Evolutionary conservation across 2,888 invertebrate species (phyloP).

Genomic region (Xanthia togata): DNA sequence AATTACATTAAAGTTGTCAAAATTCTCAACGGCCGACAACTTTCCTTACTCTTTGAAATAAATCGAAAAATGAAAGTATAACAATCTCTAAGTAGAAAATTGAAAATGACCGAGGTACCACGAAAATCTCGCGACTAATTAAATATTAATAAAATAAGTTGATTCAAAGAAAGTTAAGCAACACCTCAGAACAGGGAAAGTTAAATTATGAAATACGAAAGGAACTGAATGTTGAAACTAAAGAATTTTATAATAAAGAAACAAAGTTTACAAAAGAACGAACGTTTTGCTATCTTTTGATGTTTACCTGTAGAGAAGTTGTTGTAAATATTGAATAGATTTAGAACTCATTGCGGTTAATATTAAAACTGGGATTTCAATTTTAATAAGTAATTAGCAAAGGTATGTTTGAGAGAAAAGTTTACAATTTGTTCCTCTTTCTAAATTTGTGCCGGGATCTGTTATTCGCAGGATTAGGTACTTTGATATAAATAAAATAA

Average conservation of each 20-base stretch:
- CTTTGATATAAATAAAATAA: background rate
- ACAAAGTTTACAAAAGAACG: slow-evolving; percentile 39
- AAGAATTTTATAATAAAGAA: slow-evolving; percentile 39
- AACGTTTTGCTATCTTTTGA: slow-evolving; percentile 20
- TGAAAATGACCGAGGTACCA: slow-evolving; percentile 10
- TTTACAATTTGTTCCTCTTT: slow-evolving; percentile 8
- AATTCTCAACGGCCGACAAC: slow-evolving; percentile 1
- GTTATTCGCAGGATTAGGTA: background rate
- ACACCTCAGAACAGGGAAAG: slow-evolving; percentile 30
- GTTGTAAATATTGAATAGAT: slow-evolving; percentile 21
- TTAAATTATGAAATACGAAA: slow-evolving; percentile 27
- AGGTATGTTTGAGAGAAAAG: background rate
- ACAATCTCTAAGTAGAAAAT: slow-evolving; percentile 8
- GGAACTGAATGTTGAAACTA: slow-evolving; percentile 21
- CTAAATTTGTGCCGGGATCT: background rate
- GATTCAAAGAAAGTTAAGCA: slow-evolving; percentile 30
- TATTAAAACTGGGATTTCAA: slow-evolving; percentile 13
- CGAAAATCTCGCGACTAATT: slow-evolving; percentile 24
- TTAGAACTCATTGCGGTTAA: slow-evolving; percentile 10
- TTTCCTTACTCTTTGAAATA: slow-evolving; percentile 7
- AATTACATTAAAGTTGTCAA: slow-evolving; percentile 27
- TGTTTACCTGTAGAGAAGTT: slow-evolving; percentile 19
- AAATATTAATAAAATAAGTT: slow-evolving; percentile 39
- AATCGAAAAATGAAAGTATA: slow-evolving; percentile 15
- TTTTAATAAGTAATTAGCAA: slow-evolving; percentile 18